Percentiles rank a stretch among this genome's conserved stretches.
Conservation (phyloP, 2,888 invertebrate genomes). For the Sphaeridia pumilis region DNA sequence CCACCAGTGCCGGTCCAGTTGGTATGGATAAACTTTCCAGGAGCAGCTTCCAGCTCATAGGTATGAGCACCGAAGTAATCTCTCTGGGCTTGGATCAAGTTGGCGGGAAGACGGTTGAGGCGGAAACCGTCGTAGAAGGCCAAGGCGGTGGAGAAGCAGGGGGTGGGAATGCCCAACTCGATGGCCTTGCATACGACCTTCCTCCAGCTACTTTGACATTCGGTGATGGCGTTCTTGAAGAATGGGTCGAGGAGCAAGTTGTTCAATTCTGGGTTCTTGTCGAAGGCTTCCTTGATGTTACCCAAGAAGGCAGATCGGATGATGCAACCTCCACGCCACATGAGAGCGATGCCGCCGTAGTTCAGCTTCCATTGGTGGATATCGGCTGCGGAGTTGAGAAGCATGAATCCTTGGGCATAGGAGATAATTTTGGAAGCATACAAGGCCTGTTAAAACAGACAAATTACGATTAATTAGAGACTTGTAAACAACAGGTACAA, state of each 20-base stretch:
- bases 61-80: constrained; percentile 99
- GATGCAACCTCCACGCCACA: constrained; percentile 99
- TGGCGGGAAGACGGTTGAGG: constrained; percentile 75
- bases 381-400: constrained; percentile 81
- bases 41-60: constrained; percentile 74
- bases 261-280: constrained; percentile 68
- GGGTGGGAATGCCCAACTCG: constrained; percentile 76
- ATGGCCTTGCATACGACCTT: constrained; percentile 58
- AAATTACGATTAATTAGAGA: neutral
- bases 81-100: constrained; percentile 77
- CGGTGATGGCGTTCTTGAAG: constrained; percentile 71
- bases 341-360: constrained; percentile 93
- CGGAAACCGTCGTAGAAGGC: constrained; percentile 97
- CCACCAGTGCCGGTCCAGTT: constrained; percentile 99
- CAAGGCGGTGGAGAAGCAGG: constrained; percentile 82
- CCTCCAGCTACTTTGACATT: constrained; percentile 73
- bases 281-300: constrained; percentile 86
- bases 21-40: constrained; percentile 86
- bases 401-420: constrained; percentile 97
- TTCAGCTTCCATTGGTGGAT: constrained; percentile 89
- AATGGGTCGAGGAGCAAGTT: constrained; percentile 87
- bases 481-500: neutral
- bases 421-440: constrained; percentile 98
- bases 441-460: constrained; percentile 52
- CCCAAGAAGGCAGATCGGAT: constrained; percentile 83